phyloP scores from a whole-genome alignment of 2,797 vertebrate species.

The Discoglossus pictus region DNA sequence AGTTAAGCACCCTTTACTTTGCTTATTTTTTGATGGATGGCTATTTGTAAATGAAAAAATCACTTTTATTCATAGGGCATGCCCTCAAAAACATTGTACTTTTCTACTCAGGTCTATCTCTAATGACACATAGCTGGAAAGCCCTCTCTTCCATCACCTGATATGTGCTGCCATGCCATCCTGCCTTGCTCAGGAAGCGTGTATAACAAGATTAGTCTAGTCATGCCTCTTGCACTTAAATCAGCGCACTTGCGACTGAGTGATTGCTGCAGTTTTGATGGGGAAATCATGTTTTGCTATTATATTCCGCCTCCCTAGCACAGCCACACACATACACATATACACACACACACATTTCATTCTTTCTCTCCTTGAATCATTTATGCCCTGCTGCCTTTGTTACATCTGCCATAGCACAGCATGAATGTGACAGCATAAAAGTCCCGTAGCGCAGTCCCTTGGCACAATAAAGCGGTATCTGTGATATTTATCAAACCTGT shows the following conservation, averaged over 20 bases:
- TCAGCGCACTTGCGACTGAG: constrained; percentile 19
- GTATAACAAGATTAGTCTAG: constrained; percentile 33
- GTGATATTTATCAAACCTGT: constrained; percentile 38
- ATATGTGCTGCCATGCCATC: constrained; percentile 11
- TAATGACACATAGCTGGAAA: neutral
- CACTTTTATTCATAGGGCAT: no score
- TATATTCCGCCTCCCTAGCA: neutral
- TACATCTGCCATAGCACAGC: constrained; percentile 40
- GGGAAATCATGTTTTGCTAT: constrained; percentile 36
- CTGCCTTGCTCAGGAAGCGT: constrained; percentile 20
- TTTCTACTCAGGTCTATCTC: no score
- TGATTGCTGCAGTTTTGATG: constrained; percentile 30
- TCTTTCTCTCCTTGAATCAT: constrained; percentile 38
- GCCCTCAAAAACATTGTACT: constrained; percentile 1
- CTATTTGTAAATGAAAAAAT: no score
- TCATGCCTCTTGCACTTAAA: constrained; percentile 30
- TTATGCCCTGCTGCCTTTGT: constrained; percentile 39
- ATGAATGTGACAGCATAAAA: constrained; percentile 32
- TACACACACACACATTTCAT: neutral
- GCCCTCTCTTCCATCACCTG: neutral
- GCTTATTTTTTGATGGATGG: no score
- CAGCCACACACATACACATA: constrained; percentile 6
- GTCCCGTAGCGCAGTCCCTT: constrained; percentile 25
- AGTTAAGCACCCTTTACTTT: no score
- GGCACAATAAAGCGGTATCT: constrained; percentile 32